These are phyloP conservation scores for Apantesis nais DNA, from an alignment of 2,888 invertebrate species.

Conservation along the genomic window DNA sequence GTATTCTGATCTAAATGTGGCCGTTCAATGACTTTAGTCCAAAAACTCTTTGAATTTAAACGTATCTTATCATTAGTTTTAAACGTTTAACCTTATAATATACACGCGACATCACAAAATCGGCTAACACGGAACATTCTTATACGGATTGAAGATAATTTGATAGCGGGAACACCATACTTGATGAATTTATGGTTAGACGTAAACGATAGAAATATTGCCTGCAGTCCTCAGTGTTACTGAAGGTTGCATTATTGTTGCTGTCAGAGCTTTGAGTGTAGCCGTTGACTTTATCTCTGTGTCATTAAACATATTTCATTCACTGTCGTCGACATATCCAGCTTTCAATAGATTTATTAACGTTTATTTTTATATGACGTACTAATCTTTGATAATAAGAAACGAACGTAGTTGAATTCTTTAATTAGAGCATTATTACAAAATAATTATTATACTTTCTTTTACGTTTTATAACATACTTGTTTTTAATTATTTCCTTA, in stretches of 20 bases:
- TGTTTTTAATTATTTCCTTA: not conserved
- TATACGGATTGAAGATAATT: constrained; percentile 37
- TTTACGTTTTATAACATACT: not conserved
- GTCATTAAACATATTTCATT: not conserved
- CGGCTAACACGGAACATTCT: constrained; percentile 14
- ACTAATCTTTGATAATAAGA: not conserved
- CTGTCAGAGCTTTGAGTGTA: constrained; percentile 16
- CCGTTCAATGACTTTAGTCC: constrained; percentile 22
- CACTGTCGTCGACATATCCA: not conserved
- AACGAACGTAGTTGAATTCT: not conserved
- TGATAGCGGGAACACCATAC: constrained; percentile 40
- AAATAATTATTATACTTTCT: no score
- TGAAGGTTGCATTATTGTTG: constrained; percentile 15
- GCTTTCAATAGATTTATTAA: not conserved
- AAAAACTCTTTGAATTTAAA: constrained; percentile 18
- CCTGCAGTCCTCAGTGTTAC: constrained; percentile 22
- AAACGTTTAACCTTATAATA: constrained; percentile 21
- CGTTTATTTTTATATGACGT: not conserved
- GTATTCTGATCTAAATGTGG: constrained; percentile 27
- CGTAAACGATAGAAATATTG: constrained; percentile 13
- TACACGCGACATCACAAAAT: constrained; percentile 11
- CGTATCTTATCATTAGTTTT: constrained; percentile 27
- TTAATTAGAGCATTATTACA: no score
- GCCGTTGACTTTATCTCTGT: not conserved
- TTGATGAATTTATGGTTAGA: constrained; percentile 32